A percentile compares a stretch with the other conserved stretches of the same genome.
Evolutionary conservation across 1,140 invertebrate genomes (phyloP).

Genomic region (Caerostris darwini): DNA sequence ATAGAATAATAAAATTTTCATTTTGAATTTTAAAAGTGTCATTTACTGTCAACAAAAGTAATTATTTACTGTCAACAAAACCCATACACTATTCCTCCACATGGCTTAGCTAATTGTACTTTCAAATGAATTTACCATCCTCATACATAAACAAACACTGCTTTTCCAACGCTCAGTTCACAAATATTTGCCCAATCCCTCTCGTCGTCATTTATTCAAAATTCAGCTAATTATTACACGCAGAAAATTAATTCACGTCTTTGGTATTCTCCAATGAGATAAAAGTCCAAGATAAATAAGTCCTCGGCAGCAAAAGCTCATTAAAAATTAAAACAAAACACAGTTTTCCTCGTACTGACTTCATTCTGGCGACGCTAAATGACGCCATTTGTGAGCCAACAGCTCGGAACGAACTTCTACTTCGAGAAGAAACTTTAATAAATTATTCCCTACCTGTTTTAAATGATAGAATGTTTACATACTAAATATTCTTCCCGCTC

Average conservation of each 20-base stretch:
- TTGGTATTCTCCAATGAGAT: neutral
- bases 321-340: neutral
- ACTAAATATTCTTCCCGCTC: no score
- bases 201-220: neutral
- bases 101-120: neutral
- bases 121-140: neutral
- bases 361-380: no score
- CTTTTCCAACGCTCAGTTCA: neutral
- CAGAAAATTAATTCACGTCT: neutral
- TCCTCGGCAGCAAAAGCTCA: neutral
- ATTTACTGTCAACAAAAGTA: no score
- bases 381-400: no score
- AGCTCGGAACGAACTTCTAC: no score
- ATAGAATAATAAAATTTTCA: no score
- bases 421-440: no score
- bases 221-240: neutral
- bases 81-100: no score
- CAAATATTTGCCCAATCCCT: neutral
- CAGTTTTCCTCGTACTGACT: neutral
- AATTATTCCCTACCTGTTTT: no score
- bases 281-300: neutral
- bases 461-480: no score
- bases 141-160: neutral
- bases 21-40: no score
- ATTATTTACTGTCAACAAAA: no score